These are phyloP conservation scores for Drosophila orena DNA, from an alignment of 1,140 invertebrate genomes.

Conservation along the genomic window DNA sequence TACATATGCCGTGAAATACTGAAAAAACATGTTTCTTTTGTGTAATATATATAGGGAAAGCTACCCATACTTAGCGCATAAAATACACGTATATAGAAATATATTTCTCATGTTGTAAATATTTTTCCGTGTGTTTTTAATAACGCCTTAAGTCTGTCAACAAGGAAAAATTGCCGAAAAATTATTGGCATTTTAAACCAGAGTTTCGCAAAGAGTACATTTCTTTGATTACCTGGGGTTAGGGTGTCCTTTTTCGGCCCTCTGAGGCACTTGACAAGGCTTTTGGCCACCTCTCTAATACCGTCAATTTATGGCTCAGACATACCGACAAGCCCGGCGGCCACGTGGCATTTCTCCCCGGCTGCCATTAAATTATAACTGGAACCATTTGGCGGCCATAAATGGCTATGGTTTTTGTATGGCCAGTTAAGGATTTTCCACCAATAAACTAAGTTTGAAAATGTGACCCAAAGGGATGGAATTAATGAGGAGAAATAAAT, in stretches of 20 bases:
- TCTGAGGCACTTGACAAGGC: slow-evolving; percentile 39
- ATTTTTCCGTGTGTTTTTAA: background rate
- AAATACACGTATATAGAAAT: background rate
- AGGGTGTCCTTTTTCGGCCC: background rate
- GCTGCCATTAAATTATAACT: slow-evolving; percentile 67
- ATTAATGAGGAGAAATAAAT: background rate
- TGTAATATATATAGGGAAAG: too few relatives aligned
- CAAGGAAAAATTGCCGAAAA: slow-evolving; percentile 36
- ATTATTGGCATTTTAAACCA: slow-evolving; percentile 73
- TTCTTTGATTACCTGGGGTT: slow-evolving; percentile 39
- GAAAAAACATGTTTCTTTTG: too few relatives aligned
- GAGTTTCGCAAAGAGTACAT: slow-evolving; percentile 38
- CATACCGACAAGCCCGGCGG: slow-evolving; percentile 49
- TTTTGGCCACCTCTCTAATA: slow-evolving; percentile 30
- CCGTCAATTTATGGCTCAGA: slow-evolving; percentile 54
- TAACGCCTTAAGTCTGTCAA: slow-evolving; percentile 8
- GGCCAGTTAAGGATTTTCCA: slow-evolving; percentile 54
- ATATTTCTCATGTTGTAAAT: background rate
- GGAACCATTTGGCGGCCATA: slow-evolving; percentile 57
- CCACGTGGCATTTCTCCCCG: slow-evolving; percentile 10
- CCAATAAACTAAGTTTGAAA: slow-evolving; percentile 26
- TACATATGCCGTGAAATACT: too few relatives aligned
- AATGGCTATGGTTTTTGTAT: slow-evolving; percentile 51
- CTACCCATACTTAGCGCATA: too few relatives aligned
- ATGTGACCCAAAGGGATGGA: slow-evolving; percentile 10